Base-by-base conservation (phyloP, 2,113 vertebrate genomes). In the Hyperopisus bebe region DNA sequence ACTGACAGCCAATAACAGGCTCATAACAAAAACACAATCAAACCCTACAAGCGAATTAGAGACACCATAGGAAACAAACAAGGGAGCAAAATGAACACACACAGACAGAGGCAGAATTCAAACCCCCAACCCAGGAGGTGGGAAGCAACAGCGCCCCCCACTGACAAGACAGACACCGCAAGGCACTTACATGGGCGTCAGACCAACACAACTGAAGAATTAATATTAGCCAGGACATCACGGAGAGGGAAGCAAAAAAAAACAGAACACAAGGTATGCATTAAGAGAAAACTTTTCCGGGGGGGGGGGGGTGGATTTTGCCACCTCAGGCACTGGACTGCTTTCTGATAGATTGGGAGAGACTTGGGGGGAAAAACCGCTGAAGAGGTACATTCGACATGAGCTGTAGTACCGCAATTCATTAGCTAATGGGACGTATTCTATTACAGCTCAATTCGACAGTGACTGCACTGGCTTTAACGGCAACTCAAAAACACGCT, bases 401-500 rank as follows among this genome's bases (percentile, higher is more conserved):
- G 27, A 89, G 77, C 89, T 88, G 21, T 62, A 77, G 46, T 55
- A 84, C 77, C 87, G 53, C 90, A 92, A 88, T 90, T 93, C 87
- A 92, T 93, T 91, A 92, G 90, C 90, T 89, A 66, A 90, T 85
- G 90, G 90, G 89, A 89, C 70, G 88, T 27, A 19, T 82, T 44
- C 13, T 82, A 39, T 82, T 39, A 82, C 15, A 82, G 21, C 5
- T 82, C 31, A 21, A 19, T 44, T 82, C 44, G 6, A 24, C n/a
- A 13, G 9, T 4, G 83, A 86, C 84, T 86, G 47, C 44, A 3
- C 13, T 48, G 44, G 84, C n/a, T 51, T 27, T 11, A 51, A 10
- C 46, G 0, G 39, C 74, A 35, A 35, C 13, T 82, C 39, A 19
- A 11, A 83, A 9, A 46, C 80, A 83, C 19, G 19, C 42, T 21